Evolutionary conservation across 1,140 invertebrate genomes (phyloP).

Genomic region (Drosophila persimilis): DNA sequence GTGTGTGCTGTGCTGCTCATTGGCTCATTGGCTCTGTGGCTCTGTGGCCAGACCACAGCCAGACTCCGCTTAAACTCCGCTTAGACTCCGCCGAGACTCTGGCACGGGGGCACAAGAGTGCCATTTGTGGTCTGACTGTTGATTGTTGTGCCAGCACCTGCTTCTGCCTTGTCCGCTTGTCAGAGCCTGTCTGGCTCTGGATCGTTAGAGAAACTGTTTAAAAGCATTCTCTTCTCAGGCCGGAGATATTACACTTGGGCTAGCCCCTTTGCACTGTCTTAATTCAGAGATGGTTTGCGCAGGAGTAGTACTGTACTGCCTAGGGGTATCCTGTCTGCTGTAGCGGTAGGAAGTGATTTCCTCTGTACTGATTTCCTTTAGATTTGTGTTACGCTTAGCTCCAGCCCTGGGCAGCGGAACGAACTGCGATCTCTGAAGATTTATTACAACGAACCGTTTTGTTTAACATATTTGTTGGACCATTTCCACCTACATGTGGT

Average conservation of each 20-base stretch:
- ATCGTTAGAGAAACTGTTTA: constrained; percentile 54
- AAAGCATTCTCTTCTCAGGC: constrained; percentile 1
- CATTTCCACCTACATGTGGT: constrained; percentile 22
- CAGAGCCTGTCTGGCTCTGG: constrained; percentile 10
- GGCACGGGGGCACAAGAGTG: constrained; percentile 33
- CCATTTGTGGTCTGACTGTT: constrained; percentile 43
- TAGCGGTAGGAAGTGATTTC: not conserved
- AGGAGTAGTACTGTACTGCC: no score
- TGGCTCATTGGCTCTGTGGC: not conserved
- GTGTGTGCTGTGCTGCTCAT: constrained; percentile 9
- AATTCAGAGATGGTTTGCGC: no score
- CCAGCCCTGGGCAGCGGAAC: not conserved
- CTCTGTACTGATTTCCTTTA: no score
- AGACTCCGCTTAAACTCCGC: constrained; percentile 30
- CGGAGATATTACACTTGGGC: not conserved
- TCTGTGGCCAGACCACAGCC: constrained; percentile 21
- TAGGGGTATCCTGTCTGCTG: not conserved
- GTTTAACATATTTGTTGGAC: no score
- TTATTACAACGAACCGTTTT: not conserved
- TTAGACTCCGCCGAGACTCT: constrained; percentile 10
- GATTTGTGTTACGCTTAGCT: no score
- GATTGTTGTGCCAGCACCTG: constrained; percentile 66
- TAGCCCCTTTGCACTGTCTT: not conserved
- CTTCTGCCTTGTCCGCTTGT: constrained; percentile 29
- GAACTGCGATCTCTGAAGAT: not conserved